Evolutionary conservation across 2,113 vertebrate species (phyloP), one percentile per base, ranked within the genome.

Genomic region (Ptilonorhynchus violaceus): DNA sequence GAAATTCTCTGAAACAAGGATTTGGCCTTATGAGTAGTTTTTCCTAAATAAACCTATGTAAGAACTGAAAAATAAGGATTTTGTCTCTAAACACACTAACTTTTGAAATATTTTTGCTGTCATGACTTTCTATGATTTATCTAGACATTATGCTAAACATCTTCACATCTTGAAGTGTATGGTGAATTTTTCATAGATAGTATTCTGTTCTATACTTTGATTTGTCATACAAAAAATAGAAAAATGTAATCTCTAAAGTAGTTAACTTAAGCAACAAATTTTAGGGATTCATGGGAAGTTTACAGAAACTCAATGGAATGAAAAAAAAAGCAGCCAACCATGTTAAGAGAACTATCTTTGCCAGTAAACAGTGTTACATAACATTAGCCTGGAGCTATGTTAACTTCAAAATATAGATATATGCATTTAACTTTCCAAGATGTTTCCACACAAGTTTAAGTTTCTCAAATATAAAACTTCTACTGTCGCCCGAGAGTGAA

Each of bases 311-410:
- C 42, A 94, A 42, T 63, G 66, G 70, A 92, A 96, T 78, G 37
- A 64, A 91, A 80, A 77, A 85, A 89, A 91, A 88, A 91, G 14
- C 81, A 96, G n/a, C 47, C 87, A 96, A 64, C 68, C 75, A 64
- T 92, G 33, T 78, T 85, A 85, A 85, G 46, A 92, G n/a, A 55
- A 52, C 64, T 78, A 46, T 84, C 28, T 89, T 78, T 68, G 46
- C 27, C 76, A 93, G 75, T 94, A 95, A 97, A 96, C 58, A 95
- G 16, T 42, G 31, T 82, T 96, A 70, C 11, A 76, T 97, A 94
- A 92, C 30, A 86, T 88, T 90, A 95, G 64, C 93, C 87, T 74
- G 35, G 58, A 97, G 87, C 53, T 86, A 86, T 74, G 75, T 80
- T 59, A 93, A 92, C 66, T 88, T 93, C 70, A 92, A 93, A 93